Base-by-base conservation (phyloP, 1,140 invertebrate species). In the Oryzaephilus surinamensis region DNA sequence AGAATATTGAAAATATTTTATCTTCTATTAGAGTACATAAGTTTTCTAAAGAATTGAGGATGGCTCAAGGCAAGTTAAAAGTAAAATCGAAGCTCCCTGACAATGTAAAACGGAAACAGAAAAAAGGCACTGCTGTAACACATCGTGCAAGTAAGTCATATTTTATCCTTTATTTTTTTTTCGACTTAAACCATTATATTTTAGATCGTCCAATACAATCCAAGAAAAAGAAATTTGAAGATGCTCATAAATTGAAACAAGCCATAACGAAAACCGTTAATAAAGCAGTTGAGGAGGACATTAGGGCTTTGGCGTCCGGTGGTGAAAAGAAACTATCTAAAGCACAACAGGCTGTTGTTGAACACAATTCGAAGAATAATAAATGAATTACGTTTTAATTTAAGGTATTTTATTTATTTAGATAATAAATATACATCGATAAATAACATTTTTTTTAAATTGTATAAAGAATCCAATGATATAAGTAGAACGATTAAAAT, bases 21-120 rank as follows among this genome's bases (percentile, higher is more conserved):
- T n/a, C n/a, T n/a, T n/a, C n/a, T n/a, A n/a, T n/a, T n/a, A n/a
- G n/a, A n/a, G n/a, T n/a, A n/a, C n/a, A n/a, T n/a, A n/a, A n/a
- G n/a, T n/a, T n/a, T n/a, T n/a, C n/a, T 24, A n/a, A 24, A 24
- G n/a, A 32, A 11, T 20, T 27, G 11, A 48, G 43, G 41, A 77
- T 77, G 74, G 61, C 70, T 0, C 73, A 77, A 55, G 72, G 73
- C 39, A 76, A 75, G 52, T 58, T 74, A 30, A 76, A 76, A 60
- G 63, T 67, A 4, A 73, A 76, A 52, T 48, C 67, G 1, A 74
- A 75, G 48, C 18, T 70, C 8, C 73, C 72, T 2, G 40, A 58
- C 10, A 49, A 52, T 6, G 52, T 59, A 18, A 69, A 69, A 41
- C 71, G 62, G 39, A 57, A 57, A 6, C 61, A 65, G 26, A 63